A percentile compares a stretch with the other conserved stretches of the same genome.
These are phyloP conservation scores for Phocoena phocoena DNA, from an alignment of 2,113 vertebrate species.

Conservation along the genomic window DNA sequence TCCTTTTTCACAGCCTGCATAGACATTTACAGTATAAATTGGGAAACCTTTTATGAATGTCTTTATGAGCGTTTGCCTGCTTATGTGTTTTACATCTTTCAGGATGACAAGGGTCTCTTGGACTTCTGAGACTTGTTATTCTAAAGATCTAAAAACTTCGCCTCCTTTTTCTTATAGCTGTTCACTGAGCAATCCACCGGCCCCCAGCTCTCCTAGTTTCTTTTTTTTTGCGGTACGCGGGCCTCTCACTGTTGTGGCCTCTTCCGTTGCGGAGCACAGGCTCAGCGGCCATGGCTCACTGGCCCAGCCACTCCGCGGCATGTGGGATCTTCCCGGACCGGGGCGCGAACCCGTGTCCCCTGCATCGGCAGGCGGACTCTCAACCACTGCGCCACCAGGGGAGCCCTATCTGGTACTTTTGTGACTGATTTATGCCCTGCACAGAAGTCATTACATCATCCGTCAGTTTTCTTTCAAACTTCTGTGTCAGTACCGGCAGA, in stretches of 20 bases:
- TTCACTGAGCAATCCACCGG: not conserved
- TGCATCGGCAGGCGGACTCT: too few species aligned
- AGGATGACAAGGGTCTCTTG: not conserved
- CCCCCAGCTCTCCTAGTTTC: not conserved
- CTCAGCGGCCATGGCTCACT: too few species aligned
- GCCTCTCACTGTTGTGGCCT: too few species aligned
- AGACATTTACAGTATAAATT: not conserved
- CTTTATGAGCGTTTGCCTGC: not conserved
- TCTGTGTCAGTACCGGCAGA: not conserved
- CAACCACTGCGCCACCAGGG: too few species aligned
- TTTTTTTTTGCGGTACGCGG: not conserved
- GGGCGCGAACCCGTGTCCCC: too few species aligned
- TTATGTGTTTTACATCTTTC: not conserved
- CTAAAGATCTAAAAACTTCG: not conserved
- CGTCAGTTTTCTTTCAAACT: not conserved
- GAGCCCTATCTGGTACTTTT: not conserved
- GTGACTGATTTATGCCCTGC: slow-evolving; percentile 12
- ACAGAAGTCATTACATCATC: slow-evolving; percentile 2
- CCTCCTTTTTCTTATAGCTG: not conserved
- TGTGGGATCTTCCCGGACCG: too few species aligned
- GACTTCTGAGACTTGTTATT: not conserved
- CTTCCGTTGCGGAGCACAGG: too few species aligned
- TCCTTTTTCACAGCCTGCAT: not conserved
- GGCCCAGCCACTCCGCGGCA: too few species aligned
- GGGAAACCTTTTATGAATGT: not conserved